Percentiles rank a stretch among this genome's conserved stretches.
Conservation (phyloP, 2,797 vertebrate species). For the Pogoniulus pusillus region DNA sequence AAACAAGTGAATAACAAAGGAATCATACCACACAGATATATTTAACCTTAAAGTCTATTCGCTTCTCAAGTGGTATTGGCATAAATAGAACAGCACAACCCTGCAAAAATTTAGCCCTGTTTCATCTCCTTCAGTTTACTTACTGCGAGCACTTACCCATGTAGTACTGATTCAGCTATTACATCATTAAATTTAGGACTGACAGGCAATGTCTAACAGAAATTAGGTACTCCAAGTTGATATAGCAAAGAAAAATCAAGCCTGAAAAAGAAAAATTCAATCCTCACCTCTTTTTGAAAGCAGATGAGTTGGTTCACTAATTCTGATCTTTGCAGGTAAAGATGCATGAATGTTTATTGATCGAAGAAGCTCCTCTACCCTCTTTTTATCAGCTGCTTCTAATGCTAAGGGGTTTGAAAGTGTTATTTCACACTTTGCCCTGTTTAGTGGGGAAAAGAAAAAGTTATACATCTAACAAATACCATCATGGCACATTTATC, state of each 20-base stretch:
- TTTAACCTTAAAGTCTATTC: neutral
- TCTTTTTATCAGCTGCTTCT: conserved; percentile 78
- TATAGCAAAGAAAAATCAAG: neutral
- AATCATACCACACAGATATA: neutral
- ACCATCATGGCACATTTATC: neutral
- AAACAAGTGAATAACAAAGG: neutral
- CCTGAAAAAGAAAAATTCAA: neutral
- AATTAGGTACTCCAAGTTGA: neutral
- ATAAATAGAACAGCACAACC: neutral
- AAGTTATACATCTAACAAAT: neutral
- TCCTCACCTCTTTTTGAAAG: conserved; percentile 82
- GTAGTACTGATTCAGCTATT: neutral
- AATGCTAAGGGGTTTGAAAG: conserved; percentile 83
- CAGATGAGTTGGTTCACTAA: conserved; percentile 46
- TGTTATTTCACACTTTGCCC: conserved; percentile 75
- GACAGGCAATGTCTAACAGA: neutral
- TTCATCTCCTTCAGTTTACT: neutral
- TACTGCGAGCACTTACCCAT: neutral
- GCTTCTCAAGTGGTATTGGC: neutral
- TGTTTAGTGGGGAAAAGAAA: neutral
- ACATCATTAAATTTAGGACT: neutral
- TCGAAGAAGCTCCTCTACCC: conserved; percentile 80
- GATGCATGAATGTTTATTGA: conserved; percentile 76
- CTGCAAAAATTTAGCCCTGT: neutral
- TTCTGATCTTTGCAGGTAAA: conserved; percentile 51